Evolutionary conservation across 2,113 vertebrate genomes (phyloP).

Genomic region (Peromyscus californicus): DNA sequence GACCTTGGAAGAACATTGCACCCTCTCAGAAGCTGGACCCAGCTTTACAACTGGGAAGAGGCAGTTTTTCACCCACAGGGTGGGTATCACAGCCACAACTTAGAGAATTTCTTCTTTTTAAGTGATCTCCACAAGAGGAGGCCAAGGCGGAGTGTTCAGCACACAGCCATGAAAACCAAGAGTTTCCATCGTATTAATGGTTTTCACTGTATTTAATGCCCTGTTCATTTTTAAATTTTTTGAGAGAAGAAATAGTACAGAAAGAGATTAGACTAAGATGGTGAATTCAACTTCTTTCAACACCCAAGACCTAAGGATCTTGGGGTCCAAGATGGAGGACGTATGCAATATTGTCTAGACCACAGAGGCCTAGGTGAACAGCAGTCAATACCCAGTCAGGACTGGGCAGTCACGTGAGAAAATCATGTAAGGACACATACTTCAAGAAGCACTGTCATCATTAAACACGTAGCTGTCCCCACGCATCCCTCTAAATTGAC

Average conservation of each 20-base stretch:
- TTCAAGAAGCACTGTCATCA: not conserved
- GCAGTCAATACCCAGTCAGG: not conserved
- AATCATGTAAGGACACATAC: not conserved
- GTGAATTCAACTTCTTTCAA: conserved; percentile 3
- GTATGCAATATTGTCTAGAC: too few species aligned
- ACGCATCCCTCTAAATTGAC: not conserved
- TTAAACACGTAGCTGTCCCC: not conserved
- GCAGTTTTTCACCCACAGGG: not conserved
- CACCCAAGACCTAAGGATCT: not conserved
- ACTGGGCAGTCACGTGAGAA: not conserved
- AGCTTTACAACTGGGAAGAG: not conserved
- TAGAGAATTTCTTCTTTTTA: not conserved
- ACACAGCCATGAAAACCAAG: not conserved
- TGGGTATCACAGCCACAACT: not conserved
- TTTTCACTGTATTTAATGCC: not conserved
- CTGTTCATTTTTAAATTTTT: not conserved
- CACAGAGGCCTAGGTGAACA: not conserved
- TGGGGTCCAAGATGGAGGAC: not conserved
- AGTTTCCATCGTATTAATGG: not conserved
- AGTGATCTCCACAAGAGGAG: not conserved
- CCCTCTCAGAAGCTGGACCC: not conserved
- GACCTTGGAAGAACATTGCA: not conserved
- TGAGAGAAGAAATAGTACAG: not conserved
- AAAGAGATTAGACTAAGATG: not conserved
- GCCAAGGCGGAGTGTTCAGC: not conserved